A percentile compares a stretch with the other conserved stretches of the same genome.
Evolutionary conservation across 2,113 vertebrate species (phyloP).

Genomic region (Ginglymostoma cirratum): DNA sequence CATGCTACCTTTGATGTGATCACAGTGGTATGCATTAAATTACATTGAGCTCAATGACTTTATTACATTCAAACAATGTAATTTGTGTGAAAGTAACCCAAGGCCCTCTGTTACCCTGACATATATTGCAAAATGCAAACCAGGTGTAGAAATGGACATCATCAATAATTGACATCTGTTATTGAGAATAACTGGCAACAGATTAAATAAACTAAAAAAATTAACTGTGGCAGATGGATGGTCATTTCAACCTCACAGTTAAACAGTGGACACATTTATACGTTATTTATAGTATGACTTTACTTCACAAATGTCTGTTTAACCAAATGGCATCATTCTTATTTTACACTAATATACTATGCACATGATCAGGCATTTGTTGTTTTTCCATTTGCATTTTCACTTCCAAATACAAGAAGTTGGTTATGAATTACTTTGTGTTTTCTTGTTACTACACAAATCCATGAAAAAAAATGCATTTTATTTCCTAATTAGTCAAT

Average conservation of each 20-base stretch:
- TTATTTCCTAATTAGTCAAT: not conserved
- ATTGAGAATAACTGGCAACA: constrained; percentile 2
- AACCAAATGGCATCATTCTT: not conserved
- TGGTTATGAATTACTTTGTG: not conserved
- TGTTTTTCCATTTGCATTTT: not conserved
- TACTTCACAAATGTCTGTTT: too few relatives aligned
- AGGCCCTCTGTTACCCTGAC: not conserved
- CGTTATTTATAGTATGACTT: not conserved
- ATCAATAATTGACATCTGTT: not conserved
- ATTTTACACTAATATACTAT: not conserved
- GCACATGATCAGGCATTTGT: not conserved
- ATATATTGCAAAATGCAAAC: constrained; percentile 12
- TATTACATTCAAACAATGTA: constrained; percentile 4
- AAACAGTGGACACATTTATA: not conserved
- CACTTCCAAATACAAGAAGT: not conserved
- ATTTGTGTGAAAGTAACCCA: constrained; percentile 1
- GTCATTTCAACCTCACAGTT: constrained; percentile 4
- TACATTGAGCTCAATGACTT: not conserved
- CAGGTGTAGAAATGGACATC: constrained; percentile 24
- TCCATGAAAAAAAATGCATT: not conserved
- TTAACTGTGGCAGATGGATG: not conserved
- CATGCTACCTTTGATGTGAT: constrained; percentile 21
- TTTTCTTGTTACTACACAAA: not conserved
- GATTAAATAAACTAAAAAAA: constrained; percentile 8
- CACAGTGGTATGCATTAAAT: not conserved